These are phyloP conservation scores for Sinotaia quadrata DNA, from an alignment of 2,888 invertebrate species.

Conservation along the genomic window DNA sequence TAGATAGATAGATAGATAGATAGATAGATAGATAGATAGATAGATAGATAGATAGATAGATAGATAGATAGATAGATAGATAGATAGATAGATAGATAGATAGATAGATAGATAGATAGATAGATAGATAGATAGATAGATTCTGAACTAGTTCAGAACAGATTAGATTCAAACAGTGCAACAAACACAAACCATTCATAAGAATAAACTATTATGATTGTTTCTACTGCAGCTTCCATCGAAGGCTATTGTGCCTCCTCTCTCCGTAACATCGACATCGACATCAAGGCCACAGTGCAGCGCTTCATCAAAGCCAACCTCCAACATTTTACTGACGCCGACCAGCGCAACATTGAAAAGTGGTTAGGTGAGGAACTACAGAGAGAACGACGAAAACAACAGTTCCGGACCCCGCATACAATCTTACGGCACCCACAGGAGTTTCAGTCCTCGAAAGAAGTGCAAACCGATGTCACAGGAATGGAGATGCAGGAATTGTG, in stretches of 20 bases:
- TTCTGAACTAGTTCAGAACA: neutral
- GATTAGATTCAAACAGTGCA: too few relatives aligned
- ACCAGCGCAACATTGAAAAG: slow-evolving; percentile 39
- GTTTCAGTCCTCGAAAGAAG: slow-evolving; percentile 34
- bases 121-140: neutral
- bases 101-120: slow-evolving; percentile 1
- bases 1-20: neutral
- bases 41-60: neutral
- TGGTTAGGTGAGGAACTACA: slow-evolving; percentile 43
- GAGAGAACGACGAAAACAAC: slow-evolving; percentile 35
- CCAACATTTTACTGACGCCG: slow-evolving; percentile 31
- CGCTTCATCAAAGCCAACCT: slow-evolving; percentile 27
- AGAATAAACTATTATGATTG: neutral
- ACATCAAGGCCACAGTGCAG: slow-evolving; percentile 25
- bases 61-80: neutral
- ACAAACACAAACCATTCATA: too few relatives aligned
- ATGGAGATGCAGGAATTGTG: slow-evolving; percentile 34
- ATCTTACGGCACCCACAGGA: slow-evolving; percentile 3
- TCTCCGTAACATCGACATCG: slow-evolving; percentile 28
- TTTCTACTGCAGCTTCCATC: slow-evolving; percentile 28
- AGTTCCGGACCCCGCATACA: slow-evolving; percentile 20
- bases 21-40: neutral
- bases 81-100: neutral
- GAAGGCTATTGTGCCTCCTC: slow-evolving; percentile 26
- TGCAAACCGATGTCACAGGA: slow-evolving; percentile 34